These are phyloP conservation scores for Lophotriccus pileatus DNA, from an alignment of 2,797 vertebrate species.

Conservation along the genomic window DNA sequence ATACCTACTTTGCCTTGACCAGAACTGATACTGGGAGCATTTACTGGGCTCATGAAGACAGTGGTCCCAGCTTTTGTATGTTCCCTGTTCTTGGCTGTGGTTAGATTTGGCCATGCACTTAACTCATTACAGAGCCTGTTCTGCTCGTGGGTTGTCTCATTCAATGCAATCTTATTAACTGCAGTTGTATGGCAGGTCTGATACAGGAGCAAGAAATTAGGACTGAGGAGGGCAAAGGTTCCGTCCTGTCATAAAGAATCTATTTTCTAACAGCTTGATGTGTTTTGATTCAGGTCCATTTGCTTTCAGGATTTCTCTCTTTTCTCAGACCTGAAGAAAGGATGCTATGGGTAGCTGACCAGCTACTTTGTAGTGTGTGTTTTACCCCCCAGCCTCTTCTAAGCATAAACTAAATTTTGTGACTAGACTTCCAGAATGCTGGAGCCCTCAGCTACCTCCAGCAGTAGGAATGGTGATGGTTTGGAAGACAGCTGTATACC, in stretches of 20 bases:
- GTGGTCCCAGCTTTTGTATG: not conserved
- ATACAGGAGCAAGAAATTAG: not conserved
- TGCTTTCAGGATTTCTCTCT: not conserved
- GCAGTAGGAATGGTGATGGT: not conserved
- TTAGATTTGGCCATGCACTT: not conserved
- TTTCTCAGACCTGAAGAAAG: not conserved
- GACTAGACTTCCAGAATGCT: not conserved
- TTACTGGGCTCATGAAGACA: not conserved
- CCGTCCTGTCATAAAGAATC: not conserved
- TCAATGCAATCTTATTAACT: not conserved
- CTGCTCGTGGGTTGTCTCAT: not conserved
- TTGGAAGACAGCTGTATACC: not conserved
- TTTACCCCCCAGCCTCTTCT: not conserved
- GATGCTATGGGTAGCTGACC: not conserved
- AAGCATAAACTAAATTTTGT: not conserved
- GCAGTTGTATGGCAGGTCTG: not conserved
- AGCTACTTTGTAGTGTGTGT: not conserved
- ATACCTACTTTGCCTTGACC: not conserved
- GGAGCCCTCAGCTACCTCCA: not conserved
- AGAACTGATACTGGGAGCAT: not conserved
- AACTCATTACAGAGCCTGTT: conserved; percentile 14
- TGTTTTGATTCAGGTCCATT: not conserved
- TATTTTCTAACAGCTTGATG: not conserved
- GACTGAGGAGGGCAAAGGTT: not conserved
- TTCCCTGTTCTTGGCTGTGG: not conserved